Evolutionary conservation across 2,888 invertebrate species (phyloP).

Genomic region (Leptarthrus brevirostris): DNA sequence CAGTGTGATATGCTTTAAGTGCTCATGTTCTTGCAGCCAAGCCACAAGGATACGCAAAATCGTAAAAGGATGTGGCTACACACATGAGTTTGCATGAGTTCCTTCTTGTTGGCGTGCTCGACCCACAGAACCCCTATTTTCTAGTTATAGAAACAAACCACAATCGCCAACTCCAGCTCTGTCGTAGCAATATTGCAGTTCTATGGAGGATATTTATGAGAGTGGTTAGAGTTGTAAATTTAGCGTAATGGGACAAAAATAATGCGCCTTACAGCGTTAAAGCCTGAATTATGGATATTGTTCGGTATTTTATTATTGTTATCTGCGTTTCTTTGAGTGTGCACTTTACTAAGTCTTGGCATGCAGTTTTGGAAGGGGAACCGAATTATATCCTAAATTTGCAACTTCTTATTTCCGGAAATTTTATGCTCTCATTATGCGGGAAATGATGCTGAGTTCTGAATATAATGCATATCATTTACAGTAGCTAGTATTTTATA

Average conservation of each 20-base stretch:
- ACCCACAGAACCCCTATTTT: constrained; percentile 1
- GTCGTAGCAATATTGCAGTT: constrained; percentile 41
- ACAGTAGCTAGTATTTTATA: too few relatives aligned
- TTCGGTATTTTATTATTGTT: constrained; percentile 41
- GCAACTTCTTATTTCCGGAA: neutral
- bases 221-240: constrained; percentile 48
- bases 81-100: constrained; percentile 6
- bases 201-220: constrained; percentile 47
- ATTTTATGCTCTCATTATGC: neutral
- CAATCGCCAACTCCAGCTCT: constrained; percentile 34
- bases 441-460: neutral
- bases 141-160: constrained; percentile 42
- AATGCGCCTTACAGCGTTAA: constrained; percentile 51
- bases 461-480: too few relatives aligned
- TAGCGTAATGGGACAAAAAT: constrained; percentile 53
- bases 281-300: constrained; percentile 52
- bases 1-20: constrained; percentile 13
- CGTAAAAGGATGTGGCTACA: constrained; percentile 18
- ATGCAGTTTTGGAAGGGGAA: constrained; percentile 6
- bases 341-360: constrained; percentile 39
- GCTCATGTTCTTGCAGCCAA: constrained; percentile 10
- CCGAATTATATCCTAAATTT: constrained; percentile 11
- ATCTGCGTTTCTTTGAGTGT: constrained; percentile 39
- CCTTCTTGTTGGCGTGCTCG: neutral
- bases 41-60: constrained; percentile 12